phyloP scores from a whole-genome alignment of 2,797 vertebrate genomes.

The Scyliorhinus canicula region DNA sequence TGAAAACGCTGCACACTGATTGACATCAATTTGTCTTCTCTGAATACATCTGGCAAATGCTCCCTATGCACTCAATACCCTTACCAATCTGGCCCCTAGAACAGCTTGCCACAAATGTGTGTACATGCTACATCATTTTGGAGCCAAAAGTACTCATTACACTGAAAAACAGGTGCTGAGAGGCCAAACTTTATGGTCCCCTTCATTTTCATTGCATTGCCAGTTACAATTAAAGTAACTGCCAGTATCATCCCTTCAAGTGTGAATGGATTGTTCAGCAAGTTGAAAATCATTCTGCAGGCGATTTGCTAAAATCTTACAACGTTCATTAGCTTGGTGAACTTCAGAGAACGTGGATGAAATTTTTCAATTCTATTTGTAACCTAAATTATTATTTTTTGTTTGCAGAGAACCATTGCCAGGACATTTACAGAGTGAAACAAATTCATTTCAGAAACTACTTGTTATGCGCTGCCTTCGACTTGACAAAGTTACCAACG shows the following conservation, averaged over 20 bases:
- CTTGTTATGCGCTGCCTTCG: conserved; percentile 79
- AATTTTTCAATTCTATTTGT: neutral
- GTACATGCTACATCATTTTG: no score
- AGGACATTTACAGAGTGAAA: conserved; percentile 59
- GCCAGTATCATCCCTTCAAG: neutral
- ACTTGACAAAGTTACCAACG: conserved; percentile 73
- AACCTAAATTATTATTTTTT: neutral
- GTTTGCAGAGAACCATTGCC: conserved; percentile 69
- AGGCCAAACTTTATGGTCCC: no score
- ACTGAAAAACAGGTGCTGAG: no score
- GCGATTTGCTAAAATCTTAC: neutral
- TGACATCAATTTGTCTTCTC: no score
- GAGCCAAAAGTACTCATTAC: no score
- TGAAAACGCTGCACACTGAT: no score
- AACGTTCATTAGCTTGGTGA: neutral
- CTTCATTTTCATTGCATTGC: neutral
- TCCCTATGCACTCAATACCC: no score
- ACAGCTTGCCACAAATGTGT: no score
- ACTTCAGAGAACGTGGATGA: neutral
- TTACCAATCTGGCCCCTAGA: no score
- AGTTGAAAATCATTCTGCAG: neutral
- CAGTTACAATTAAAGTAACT: neutral
- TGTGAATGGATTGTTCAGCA: neutral
- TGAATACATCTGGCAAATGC: no score
- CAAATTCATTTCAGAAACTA: conserved; percentile 82